Conservation (phyloP, 2,888 invertebrate genomes). For the Agelastica alni region DNA sequence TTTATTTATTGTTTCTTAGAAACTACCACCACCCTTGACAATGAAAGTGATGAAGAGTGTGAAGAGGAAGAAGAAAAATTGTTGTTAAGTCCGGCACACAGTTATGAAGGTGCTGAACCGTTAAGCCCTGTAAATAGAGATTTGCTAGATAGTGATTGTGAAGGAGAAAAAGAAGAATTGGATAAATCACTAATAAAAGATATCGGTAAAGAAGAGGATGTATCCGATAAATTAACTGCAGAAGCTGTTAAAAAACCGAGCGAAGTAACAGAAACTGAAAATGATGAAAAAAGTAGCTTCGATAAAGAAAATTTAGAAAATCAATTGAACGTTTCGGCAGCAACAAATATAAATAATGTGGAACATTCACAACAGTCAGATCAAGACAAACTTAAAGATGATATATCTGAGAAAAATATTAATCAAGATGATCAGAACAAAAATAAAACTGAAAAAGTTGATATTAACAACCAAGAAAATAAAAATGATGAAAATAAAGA, state of each 20-base stretch:
- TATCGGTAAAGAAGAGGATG: not conserved
- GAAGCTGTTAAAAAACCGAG: not conserved
- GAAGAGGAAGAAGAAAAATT: slow-evolving; percentile 26
- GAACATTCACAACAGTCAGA: not conserved
- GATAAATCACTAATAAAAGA: not conserved
- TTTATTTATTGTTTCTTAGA: too few species aligned
- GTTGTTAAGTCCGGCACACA: slow-evolving; percentile 23
- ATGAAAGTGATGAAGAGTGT: slow-evolving; percentile 29
- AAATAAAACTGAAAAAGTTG: not conserved
- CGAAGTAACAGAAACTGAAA: too few species aligned
- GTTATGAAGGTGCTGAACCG: slow-evolving; percentile 27
- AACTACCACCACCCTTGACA: slow-evolving; percentile 13
- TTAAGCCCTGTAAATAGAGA: slow-evolving; percentile 25
- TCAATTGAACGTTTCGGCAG: too few species aligned
- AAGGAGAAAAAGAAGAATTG: slow-evolving; percentile 11
- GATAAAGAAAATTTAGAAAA: too few species aligned
- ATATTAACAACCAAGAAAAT: slow-evolving; percentile 6
- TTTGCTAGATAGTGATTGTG: slow-evolving; percentile 20
- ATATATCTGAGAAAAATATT: not conserved
- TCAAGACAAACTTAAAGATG: not conserved
- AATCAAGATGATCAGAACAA: not conserved
- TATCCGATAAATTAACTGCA: not conserved
- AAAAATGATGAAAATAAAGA: slow-evolving; percentile 5
- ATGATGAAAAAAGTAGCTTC: not conserved
- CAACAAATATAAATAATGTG: not conserved